These are phyloP conservation scores for Dromococcyx pavoninus DNA, from an alignment of 2,797 vertebrate genomes.

Conservation along the genomic window DNA sequence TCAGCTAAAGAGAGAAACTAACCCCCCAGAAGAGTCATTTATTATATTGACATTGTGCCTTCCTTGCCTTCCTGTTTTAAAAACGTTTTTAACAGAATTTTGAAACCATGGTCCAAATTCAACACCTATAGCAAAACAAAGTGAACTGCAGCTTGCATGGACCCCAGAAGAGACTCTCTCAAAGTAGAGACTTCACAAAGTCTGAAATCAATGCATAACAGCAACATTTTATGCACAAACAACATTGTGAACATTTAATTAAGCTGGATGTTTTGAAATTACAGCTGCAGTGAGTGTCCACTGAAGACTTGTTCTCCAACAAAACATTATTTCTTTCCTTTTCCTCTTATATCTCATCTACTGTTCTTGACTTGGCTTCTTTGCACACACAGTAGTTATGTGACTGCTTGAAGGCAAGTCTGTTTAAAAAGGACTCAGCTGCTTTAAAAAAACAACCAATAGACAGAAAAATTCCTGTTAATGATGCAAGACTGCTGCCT, in stretches of 20 bases:
- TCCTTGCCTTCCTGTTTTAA: background rate
- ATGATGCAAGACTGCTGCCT: background rate
- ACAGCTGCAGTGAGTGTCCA: background rate
- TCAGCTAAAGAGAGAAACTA: background rate
- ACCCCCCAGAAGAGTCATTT: rapidly evolving
- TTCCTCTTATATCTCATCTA: background rate
- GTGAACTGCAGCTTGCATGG: background rate
- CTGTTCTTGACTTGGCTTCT: background rate
- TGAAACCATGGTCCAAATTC: background rate
- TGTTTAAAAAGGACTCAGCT: background rate
- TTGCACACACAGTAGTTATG: background rate
- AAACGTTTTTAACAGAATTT: background rate
- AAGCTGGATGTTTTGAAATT: background rate
- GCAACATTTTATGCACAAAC: background rate
- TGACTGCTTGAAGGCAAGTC: background rate
- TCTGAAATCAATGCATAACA: background rate
- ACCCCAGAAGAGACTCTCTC: background rate
- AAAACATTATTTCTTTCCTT: background rate
- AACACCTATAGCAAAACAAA: background rate
- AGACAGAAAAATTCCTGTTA: background rate
- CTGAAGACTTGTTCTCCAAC: background rate
- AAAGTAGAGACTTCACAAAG: background rate
- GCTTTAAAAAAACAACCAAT: background rate
- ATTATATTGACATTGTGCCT: background rate
- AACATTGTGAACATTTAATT: background rate